These are phyloP conservation scores for Drosophila navojoa DNA, from an alignment of 1,140 invertebrate genomes.

Conservation along the genomic window DNA sequence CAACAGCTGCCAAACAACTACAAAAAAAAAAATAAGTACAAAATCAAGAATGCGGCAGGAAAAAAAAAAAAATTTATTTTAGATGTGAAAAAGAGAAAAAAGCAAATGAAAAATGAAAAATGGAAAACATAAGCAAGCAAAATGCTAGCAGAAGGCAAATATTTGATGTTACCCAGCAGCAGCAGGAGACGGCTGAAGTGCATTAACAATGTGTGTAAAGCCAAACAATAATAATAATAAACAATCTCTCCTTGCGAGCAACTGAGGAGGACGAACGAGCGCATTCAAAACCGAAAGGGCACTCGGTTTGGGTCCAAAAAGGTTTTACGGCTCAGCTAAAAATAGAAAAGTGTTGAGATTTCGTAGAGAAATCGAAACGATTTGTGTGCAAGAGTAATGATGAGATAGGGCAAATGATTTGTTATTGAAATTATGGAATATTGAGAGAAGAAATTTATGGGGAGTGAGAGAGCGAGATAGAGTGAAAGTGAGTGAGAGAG, in stretches of 20 bases:
- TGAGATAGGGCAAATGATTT: no score
- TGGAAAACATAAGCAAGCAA: constrained; percentile 25
- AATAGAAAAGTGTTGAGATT: background rate
- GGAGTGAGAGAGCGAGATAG: no score
- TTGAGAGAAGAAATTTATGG: no score
- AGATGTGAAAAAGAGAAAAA: background rate
- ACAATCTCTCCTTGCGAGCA: background rate
- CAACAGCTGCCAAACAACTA: background rate
- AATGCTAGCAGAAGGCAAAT: constrained; percentile 33
- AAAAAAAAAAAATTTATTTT: background rate
- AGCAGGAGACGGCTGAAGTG: constrained; percentile 8
- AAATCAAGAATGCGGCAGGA: background rate
- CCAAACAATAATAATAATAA: constrained; percentile 21
- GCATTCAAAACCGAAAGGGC: constrained; percentile 10
- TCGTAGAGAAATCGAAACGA: no score
- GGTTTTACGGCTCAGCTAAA: background rate
- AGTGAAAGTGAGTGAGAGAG: no score
- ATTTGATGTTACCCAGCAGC: constrained; percentile 17
- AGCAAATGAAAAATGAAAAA: constrained; percentile 9
- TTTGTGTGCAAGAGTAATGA: no score
- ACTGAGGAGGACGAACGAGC: background rate
- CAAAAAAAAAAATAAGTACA: background rate
- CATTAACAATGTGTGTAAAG: constrained; percentile 28
- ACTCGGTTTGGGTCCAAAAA: background rate
- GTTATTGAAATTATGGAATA: no score